These are phyloP conservation scores for Listrodromus nycthemerus DNA, from an alignment of 2,888 invertebrate genomes.

Conservation along the genomic window DNA sequence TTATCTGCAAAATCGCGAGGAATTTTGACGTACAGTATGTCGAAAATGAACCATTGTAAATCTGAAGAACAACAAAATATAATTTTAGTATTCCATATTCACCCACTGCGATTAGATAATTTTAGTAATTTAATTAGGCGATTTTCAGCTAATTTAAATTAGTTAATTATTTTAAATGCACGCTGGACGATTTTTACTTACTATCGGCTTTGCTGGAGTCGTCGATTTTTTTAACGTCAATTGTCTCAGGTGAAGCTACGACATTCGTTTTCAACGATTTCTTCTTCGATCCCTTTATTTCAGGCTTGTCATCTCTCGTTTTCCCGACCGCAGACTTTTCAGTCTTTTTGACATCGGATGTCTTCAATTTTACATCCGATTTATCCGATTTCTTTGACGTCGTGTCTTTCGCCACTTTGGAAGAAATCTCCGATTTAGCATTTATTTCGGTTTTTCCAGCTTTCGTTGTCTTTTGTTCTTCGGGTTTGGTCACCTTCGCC, in stretches of 20 bases:
- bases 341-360: conserved; percentile 45
- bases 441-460: conserved; percentile 65
- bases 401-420: conserved; percentile 45
- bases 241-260: conserved; percentile 42
- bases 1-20: conserved; percentile 61
- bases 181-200: conserved; percentile 68
- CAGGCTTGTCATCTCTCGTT: conserved; percentile 48
- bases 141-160: not conserved
- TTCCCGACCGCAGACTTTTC: conserved; percentile 41
- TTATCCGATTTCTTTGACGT: conserved; percentile 45
- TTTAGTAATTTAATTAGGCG: not conserved
- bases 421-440: conserved; percentile 61
- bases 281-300: conserved; percentile 48
- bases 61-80: not conserved
- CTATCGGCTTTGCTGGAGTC: conserved; percentile 71
- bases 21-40: not conserved
- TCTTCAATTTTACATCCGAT: conserved; percentile 57
- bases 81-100: not conserved
- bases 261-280: conserved; percentile 70
- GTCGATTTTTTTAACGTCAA: conserved; percentile 60
- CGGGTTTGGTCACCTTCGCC: conserved; percentile 36
- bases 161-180: not conserved
- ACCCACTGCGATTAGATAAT: not conserved
- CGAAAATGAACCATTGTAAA: not conserved
- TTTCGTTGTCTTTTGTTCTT: conserved; percentile 37